Conservation (phyloP, 2,113 vertebrate species). For the Calidris pugnax region DNA sequence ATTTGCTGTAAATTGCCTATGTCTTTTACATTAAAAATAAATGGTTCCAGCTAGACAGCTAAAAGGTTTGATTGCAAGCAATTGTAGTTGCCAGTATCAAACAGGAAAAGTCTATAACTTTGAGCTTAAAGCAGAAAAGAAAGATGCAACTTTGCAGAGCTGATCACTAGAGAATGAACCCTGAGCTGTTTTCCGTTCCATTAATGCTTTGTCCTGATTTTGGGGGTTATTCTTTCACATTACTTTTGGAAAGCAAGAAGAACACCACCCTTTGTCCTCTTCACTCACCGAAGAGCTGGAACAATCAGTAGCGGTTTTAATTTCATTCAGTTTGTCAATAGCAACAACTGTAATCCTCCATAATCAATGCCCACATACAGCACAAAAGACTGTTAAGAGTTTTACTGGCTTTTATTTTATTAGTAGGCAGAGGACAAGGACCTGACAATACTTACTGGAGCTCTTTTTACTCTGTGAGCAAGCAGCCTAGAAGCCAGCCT, state of each 20-base stretch:
- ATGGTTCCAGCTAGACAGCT: conserved; percentile 49
- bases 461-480: background rate
- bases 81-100: conserved; percentile 25
- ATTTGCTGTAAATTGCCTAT: conserved; percentile 60
- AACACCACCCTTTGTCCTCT: background rate
- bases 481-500: background rate
- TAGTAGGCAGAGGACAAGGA: background rate
- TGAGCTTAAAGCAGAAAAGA: background rate
- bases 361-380: background rate
- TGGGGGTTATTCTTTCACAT: background rate
- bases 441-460: background rate
- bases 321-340: background rate
- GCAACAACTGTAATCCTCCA: background rate
- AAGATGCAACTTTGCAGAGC: background rate
- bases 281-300: background rate
- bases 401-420: background rate
- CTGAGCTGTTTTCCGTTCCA: background rate
- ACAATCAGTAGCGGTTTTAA: background rate
- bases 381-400: background rate
- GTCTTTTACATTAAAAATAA: conserved; percentile 60
- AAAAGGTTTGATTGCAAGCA: conserved; percentile 53
- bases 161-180: background rate
- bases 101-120: conserved; percentile 9
- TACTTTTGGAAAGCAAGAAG: background rate
- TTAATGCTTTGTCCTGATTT: background rate